A percentile compares a stretch with the other conserved stretches of the same genome.
Conservation (phyloP, 1,140 invertebrate genomes). For the Drosophila sturtevanti region DNA sequence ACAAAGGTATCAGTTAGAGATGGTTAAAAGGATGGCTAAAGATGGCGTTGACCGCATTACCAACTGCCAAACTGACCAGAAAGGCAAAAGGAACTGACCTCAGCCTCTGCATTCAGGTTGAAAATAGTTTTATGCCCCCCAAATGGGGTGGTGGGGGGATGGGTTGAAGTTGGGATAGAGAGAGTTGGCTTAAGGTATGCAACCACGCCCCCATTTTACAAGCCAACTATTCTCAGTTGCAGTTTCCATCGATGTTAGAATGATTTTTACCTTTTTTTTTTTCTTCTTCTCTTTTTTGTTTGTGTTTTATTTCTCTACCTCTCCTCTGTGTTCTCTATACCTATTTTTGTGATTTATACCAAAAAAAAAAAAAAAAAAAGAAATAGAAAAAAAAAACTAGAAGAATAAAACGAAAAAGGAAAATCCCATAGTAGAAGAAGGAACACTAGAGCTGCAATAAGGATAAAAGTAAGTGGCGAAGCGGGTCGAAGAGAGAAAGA, state of each 20-base stretch:
- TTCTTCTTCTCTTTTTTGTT: slow-evolving; percentile 10
- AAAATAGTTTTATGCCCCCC: slow-evolving; percentile 36
- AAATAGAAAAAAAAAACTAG: not conserved
- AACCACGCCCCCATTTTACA: slow-evolving; percentile 31
- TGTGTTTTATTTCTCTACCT: slow-evolving; percentile 11
- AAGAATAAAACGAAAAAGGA: not conserved
- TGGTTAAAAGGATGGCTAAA: not conserved
- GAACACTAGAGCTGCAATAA: no score
- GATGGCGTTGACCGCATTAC: slow-evolving; percentile 43
- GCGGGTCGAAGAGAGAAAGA: no score
- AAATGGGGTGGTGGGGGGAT: slow-evolving; percentile 5
- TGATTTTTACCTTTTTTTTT: slow-evolving; percentile 29
- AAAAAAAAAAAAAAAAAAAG: not conserved
- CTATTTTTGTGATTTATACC: slow-evolving; percentile 53
- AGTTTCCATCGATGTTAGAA: slow-evolving; percentile 44
- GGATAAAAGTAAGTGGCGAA: no score
- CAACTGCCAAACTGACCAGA: slow-evolving; percentile 44
- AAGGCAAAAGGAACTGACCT: slow-evolving; percentile 8
- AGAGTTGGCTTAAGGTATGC: slow-evolving; percentile 7
- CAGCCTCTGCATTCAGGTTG: slow-evolving; percentile 33
- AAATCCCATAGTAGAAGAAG: not conserved
- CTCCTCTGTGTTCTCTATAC: slow-evolving; percentile 29
- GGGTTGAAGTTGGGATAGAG: not conserved
- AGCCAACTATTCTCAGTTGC: slow-evolving; percentile 29
- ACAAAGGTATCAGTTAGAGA: not conserved